phyloP scores from a whole-genome alignment of 2,888 invertebrate genomes.

The Diarsia mendica region DNA sequence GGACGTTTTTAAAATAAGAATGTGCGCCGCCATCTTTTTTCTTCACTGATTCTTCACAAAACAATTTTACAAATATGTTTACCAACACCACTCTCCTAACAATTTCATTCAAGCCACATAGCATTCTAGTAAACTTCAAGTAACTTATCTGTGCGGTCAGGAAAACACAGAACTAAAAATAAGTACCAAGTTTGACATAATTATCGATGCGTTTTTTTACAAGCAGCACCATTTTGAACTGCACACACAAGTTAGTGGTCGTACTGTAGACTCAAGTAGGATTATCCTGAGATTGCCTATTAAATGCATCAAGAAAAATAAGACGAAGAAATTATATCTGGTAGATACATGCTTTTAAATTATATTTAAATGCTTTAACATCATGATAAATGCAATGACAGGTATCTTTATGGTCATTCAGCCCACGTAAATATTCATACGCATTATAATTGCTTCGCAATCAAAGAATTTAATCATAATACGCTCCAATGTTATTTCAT shows the following conservation, averaged over 20 bases:
- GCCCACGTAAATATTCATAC: constrained; percentile 11
- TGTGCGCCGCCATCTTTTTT: not conserved
- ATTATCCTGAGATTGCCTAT: not conserved
- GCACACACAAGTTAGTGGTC: too few relatives aligned
- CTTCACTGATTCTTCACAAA: not conserved
- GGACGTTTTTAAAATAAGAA: not conserved
- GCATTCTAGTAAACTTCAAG: not conserved
- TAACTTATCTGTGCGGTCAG: too few relatives aligned
- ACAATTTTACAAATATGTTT: not conserved
- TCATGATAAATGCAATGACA: not conserved
- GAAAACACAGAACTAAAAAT: too few relatives aligned
- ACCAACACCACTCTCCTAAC: not conserved
- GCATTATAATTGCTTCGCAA: constrained; percentile 22
- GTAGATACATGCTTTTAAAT: constrained; percentile 5
- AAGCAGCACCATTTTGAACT: too few relatives aligned
- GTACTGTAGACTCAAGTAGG: not conserved
- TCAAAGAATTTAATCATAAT: constrained; percentile 36
- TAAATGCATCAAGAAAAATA: not conserved
- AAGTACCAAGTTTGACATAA: too few relatives aligned
- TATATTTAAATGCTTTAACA: not conserved
- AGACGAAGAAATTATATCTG: not conserved
- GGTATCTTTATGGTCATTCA: not conserved
- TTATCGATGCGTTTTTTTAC: too few relatives aligned
- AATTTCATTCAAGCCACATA: not conserved
- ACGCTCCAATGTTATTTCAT: constrained; percentile 12